Conservation (phyloP, 2,113 vertebrate genomes). For the Actenoides hombroni region DNA sequence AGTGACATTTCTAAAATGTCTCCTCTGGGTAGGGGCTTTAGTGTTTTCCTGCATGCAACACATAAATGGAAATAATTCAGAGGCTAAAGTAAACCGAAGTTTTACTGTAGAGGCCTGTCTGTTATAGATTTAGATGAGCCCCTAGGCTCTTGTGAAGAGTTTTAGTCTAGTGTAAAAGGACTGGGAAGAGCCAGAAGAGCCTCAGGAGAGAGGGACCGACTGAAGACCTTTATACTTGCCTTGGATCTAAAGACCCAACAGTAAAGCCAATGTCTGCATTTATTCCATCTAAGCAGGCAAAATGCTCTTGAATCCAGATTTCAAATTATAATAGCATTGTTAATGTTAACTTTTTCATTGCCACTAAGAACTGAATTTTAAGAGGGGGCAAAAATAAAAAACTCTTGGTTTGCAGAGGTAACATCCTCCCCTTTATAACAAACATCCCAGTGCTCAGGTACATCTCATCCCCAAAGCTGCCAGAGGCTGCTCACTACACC, state of each 20-base stretch:
- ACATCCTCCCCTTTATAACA: background rate
- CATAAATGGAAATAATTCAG: background rate
- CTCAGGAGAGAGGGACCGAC: background rate
- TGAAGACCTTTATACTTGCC: background rate
- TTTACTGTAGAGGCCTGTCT: background rate
- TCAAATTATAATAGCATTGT: background rate
- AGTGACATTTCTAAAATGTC: background rate
- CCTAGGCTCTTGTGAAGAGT: background rate
- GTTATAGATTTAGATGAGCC: background rate
- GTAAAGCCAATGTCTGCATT: background rate
- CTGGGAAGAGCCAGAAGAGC: background rate
- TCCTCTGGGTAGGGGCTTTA: background rate
- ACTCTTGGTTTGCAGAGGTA: background rate
- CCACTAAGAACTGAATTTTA: background rate
- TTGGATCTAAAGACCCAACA: background rate
- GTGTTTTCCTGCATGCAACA: background rate
- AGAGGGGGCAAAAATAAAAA: background rate
- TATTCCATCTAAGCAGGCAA: background rate
- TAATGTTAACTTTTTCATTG: background rate
- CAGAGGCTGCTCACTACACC: background rate
- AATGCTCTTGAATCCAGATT: background rate
- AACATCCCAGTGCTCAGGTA: background rate
- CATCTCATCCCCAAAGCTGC: background rate
- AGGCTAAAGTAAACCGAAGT: background rate
- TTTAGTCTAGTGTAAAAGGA: background rate